Conservation (phyloP, 1,140 invertebrate genomes). For the Hirudo medicinalis region DNA sequence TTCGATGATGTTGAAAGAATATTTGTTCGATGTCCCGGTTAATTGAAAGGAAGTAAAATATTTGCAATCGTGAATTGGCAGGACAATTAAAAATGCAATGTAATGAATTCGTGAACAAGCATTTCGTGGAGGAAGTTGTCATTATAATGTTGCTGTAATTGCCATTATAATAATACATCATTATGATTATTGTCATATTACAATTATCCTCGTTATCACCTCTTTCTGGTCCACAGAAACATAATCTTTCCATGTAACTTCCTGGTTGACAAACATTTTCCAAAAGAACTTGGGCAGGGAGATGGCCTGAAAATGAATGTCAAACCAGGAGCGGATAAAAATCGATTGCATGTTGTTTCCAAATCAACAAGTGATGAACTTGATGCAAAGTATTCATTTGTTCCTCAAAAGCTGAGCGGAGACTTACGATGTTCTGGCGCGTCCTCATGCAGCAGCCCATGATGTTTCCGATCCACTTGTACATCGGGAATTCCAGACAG, state of each 20-base stretch:
- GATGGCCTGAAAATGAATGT: conserved; percentile 29
- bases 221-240: conserved; percentile 36
- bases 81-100: too few relatives aligned
- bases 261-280: conserved; percentile 38
- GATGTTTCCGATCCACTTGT: conserved; percentile 40
- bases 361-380: not conserved
- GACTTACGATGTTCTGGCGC: conserved; percentile 32
- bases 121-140: too few relatives aligned
- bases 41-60: too few relatives aligned
- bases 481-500: conserved; percentile 35
- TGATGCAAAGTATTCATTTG: not conserved
- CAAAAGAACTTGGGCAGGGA: conserved; percentile 38
- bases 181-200: too few relatives aligned
- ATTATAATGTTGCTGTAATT: too few relatives aligned
- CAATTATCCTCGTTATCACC: conserved; percentile 25
- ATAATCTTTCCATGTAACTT: conserved; percentile 36
- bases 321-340: conserved; percentile 10
- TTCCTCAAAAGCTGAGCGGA: not conserved
- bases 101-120: too few relatives aligned
- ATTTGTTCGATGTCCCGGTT: too few relatives aligned
- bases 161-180: too few relatives aligned
- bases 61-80: too few relatives aligned
- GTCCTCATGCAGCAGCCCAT: conserved; percentile 41
- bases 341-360: too few relatives aligned
- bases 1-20: conserved; percentile 23